Evolutionary conservation across 35 echinoderm and acorn worm genomes (phyloP).

Genomic region (Holothuria glaberrima): DNA sequence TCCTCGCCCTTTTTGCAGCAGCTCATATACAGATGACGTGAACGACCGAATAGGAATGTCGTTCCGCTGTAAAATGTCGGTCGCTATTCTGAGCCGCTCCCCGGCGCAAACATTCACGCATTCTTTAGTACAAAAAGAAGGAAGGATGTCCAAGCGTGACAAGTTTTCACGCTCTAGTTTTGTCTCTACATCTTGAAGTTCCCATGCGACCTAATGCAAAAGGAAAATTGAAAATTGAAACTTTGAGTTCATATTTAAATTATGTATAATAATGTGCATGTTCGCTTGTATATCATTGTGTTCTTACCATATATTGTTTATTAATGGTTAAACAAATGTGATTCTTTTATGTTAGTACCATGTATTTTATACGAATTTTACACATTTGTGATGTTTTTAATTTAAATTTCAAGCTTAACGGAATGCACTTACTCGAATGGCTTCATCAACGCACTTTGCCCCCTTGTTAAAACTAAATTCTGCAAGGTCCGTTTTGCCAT

Average conservation of each 20-base stretch:
- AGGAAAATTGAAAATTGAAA: background rate
- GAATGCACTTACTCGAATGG: conserved; percentile 11
- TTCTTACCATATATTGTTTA: too few relatives aligned
- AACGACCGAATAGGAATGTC: background rate
- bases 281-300: background rate
- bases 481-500: conserved; percentile 30
- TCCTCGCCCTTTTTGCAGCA: too few relatives aligned
- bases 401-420: background rate
- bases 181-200: background rate
- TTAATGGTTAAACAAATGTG: background rate
- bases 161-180: background rate
- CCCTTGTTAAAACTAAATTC: conserved; percentile 22
- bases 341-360: background rate
- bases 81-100: background rate
- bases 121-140: background rate
- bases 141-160: background rate
- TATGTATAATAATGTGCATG: conserved; percentile 2
- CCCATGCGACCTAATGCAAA: conserved; percentile 2
- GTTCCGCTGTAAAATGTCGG: background rate
- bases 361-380: background rate
- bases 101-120: background rate
- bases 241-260: background rate
- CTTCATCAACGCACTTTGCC: conserved; percentile 16
- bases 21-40: too few relatives aligned
- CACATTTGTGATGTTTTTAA: too few relatives aligned